Percentiles rank a stretch among this genome's conserved stretches.
phyloP scores from a whole-genome alignment of 2,888 invertebrate species.

The Carpatolechia fugitivella region DNA sequence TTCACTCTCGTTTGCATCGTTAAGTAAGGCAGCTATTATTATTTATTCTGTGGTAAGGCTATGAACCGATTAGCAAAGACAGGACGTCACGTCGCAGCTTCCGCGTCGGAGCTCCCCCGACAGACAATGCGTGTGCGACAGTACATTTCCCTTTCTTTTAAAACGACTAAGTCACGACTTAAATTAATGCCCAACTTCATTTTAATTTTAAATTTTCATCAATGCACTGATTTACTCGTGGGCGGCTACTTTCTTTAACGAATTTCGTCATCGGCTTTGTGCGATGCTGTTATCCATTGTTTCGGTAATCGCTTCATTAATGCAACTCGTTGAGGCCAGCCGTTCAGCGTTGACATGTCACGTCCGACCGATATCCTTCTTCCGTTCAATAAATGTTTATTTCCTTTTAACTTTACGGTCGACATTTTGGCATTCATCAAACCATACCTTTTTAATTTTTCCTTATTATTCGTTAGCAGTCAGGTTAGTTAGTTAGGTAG shows the following conservation, averaged over 20 bases:
- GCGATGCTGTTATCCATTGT: conserved; percentile 3
- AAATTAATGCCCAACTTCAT: conserved; percentile 44
- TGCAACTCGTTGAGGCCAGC: too few species aligned
- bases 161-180: conserved; percentile 34
- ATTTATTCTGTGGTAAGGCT: too few species aligned
- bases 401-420: neutral
- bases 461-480: too few species aligned
- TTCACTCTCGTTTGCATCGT: conserved; percentile 64
- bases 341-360: neutral
- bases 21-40: too few species aligned
- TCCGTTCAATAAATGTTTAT: conserved; percentile 1
- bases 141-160: conserved; percentile 22
- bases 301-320: conserved; percentile 5
- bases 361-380: conserved; percentile 6
- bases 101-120: conserved; percentile 51
- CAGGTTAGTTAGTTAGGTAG: too few species aligned
- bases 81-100: conserved; percentile 66
- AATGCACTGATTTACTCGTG: conserved; percentile 34
- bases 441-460: neutral
- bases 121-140: conserved; percentile 30
- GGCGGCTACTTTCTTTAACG: conserved; percentile 42
- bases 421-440: neutral
- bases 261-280: conserved; percentile 20
- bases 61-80: conserved; percentile 60
- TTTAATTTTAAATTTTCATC: conserved; percentile 45